Evolutionary conservation across 2,888 invertebrate genomes (phyloP).

Genomic region (Arge pagana): DNA sequence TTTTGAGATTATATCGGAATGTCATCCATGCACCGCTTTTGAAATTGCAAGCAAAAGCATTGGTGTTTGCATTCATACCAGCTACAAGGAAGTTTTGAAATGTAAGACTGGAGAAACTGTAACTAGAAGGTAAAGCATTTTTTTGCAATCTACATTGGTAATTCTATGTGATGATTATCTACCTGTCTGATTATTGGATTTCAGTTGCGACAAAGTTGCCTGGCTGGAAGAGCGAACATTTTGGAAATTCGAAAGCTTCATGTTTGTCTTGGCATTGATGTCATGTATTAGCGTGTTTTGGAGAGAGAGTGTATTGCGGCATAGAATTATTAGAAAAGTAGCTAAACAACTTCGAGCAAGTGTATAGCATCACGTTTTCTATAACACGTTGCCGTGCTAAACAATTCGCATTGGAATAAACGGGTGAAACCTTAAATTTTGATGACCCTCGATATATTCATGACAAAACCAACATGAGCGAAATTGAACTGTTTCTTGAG

Average conservation of each 20-base stretch:
- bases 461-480: conserved; percentile 24
- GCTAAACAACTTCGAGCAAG: conserved; percentile 51
- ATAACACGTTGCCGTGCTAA: conserved; percentile 1
- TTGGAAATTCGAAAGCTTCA: conserved; percentile 79
- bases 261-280: conserved; percentile 68
- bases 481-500: conserved; percentile 49
- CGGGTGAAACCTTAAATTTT: no score
- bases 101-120: conserved; percentile 82
- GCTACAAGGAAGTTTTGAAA: conserved; percentile 80
- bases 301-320: conserved; percentile 51
- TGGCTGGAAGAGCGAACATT: conserved; percentile 83
- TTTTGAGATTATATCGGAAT: conserved; percentile 74
- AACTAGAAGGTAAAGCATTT: conserved; percentile 68
- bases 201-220: conserved; percentile 83
- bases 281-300: conserved; percentile 59
- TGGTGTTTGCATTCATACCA: conserved; percentile 80
- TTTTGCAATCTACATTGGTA: not conserved
- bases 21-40: conserved; percentile 85
- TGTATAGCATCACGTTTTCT: conserved; percentile 30
- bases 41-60: conserved; percentile 82
- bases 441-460: no score
- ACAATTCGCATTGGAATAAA: no score
- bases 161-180: conserved; percentile 17
- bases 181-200: conserved; percentile 41
- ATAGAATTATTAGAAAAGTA: conserved; percentile 52